A percentile compares a stretch with the other conserved stretches of the same genome.
phyloP scores from a whole-genome alignment of 2,797 vertebrate genomes.

The Lateolabrax maculatus region DNA sequence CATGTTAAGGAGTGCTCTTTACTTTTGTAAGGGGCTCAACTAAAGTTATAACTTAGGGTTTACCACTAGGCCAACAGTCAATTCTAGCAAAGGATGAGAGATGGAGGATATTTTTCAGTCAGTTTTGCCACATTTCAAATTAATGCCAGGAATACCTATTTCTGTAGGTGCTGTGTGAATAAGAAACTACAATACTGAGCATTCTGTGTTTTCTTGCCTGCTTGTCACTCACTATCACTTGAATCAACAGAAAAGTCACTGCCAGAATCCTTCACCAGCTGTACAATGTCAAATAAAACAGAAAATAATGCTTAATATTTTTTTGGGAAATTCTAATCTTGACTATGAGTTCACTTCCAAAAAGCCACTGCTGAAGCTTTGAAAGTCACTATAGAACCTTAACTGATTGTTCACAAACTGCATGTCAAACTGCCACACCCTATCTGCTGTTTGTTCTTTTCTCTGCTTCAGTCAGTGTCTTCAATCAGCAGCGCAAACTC shows the following conservation, averaged over 20 bases:
- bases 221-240: not conserved
- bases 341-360: not conserved
- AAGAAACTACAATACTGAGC: not conserved
- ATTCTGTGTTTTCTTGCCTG: not conserved
- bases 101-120: not conserved
- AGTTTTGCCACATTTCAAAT: not conserved
- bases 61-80: not conserved
- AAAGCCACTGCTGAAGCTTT: constrained; percentile 12
- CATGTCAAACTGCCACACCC: constrained; percentile 38
- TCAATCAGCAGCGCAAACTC: constrained; percentile 52
- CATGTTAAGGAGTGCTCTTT: not conserved
- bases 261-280: not conserved
- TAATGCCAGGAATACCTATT: not conserved
- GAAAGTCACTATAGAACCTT: constrained; percentile 33
- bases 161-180: not conserved
- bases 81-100: not conserved
- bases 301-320: not conserved
- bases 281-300: not conserved
- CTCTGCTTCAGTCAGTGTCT: constrained; percentile 49
- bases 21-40: not conserved
- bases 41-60: not conserved
- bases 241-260: not conserved
- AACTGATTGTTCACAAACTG: constrained; percentile 44
- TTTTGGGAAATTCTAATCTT: not conserved
- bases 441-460: constrained; percentile 41